These are phyloP conservation scores for Tillus elongatus DNA, from an alignment of 2,888 invertebrate genomes.

Conservation along the genomic window DNA sequence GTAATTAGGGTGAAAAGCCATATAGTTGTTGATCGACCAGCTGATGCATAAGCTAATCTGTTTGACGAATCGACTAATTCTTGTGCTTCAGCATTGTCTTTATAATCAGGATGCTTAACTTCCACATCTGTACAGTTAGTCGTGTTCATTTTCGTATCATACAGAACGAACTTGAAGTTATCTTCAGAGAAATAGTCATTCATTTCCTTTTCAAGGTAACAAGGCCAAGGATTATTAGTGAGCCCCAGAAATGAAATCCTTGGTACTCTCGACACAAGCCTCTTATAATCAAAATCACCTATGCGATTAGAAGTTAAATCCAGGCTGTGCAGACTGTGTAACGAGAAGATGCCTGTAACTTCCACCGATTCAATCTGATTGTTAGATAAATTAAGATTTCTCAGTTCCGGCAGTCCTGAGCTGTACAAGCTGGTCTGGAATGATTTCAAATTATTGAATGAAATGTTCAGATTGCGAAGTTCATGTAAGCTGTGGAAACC, in stretches of 20 bases:
- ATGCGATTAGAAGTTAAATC: constrained; percentile 35
- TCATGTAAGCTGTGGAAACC: constrained; percentile 28
- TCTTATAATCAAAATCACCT: constrained; percentile 33
- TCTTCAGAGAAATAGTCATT: constrained; percentile 30
- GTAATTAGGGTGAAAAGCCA: constrained; percentile 1
- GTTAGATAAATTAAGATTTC: constrained; percentile 32
- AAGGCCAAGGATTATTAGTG: constrained; percentile 32
- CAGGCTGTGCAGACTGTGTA: constrained; percentile 33
- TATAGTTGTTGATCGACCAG: neutral
- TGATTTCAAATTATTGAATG: constrained; percentile 28
- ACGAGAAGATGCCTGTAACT: constrained; percentile 32
- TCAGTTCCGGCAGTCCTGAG: constrained; percentile 33
- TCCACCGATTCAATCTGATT: constrained; percentile 28
- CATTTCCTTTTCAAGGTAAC: constrained; percentile 35
- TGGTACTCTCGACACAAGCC: constrained; percentile 31
- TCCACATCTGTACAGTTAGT: neutral
- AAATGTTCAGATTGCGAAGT: constrained; percentile 29
- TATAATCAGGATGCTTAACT: neutral
- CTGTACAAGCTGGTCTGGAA: constrained; percentile 33
- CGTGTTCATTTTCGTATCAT: constrained; percentile 17
- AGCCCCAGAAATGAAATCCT: constrained; percentile 31
- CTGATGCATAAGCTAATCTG: no score
- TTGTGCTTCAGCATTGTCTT: neutral
- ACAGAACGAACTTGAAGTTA: constrained; percentile 31
- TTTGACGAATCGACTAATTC: neutral